phyloP scores from a whole-genome alignment of 1,140 invertebrate species.

The Triops longicaudatus region DNA sequence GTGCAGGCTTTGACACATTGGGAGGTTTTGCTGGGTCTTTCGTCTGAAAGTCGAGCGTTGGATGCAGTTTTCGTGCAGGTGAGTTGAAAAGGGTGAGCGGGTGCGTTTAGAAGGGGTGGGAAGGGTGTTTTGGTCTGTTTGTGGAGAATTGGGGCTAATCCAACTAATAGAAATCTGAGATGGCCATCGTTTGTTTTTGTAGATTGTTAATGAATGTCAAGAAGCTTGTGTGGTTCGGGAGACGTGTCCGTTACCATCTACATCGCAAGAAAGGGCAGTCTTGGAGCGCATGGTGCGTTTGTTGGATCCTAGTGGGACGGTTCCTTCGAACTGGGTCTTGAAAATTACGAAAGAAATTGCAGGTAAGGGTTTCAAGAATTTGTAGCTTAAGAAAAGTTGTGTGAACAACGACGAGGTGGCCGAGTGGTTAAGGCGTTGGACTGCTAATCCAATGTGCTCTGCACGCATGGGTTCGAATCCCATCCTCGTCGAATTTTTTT shows the following conservation, averaged over 20 bases:
- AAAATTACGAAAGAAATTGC: neutral
- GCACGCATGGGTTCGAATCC: conserved; percentile 45
- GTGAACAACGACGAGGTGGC: conserved; percentile 40
- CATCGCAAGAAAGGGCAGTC: neutral
- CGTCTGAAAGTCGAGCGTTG: neutral
- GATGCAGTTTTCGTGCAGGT: neutral
- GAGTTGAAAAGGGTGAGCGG: neutral
- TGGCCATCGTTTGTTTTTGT: neutral
- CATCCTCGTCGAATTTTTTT: conserved; percentile 39
- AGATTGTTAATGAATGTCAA: neutral
- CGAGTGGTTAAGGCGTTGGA: conserved; percentile 47
- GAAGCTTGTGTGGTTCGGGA: neutral
- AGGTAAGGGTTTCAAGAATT: neutral
- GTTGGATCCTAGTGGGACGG: neutral
- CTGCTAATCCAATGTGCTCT: conserved; percentile 46
- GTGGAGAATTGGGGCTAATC: neutral
- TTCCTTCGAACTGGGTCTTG: neutral
- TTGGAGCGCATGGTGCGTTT: neutral
- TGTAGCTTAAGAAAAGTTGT: neutral
- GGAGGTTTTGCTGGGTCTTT: neutral
- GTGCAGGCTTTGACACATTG: neutral
- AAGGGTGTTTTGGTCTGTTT: too few species aligned
- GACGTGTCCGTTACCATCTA: neutral
- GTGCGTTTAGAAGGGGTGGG: too few species aligned
- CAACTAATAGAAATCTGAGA: neutral